Conservation (phyloP, 2,113 vertebrate species). For the Zosterops lateralis region DNA sequence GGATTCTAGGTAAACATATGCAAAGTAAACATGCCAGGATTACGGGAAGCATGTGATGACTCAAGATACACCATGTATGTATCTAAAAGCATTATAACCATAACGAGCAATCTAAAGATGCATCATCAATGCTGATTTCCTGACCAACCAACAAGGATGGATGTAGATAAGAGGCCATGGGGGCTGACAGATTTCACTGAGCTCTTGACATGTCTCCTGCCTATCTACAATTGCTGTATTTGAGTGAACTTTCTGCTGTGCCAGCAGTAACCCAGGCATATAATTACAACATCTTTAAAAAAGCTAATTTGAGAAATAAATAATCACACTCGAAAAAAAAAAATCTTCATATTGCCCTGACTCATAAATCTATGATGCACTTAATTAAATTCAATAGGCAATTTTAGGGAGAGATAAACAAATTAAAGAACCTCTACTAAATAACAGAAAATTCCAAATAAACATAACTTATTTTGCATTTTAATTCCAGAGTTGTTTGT, state of each 20-base stretch:
- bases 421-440: slow-evolving; percentile 47
- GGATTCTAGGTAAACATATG: background rate
- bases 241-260: slow-evolving; percentile 31
- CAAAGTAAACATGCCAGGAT: background rate
- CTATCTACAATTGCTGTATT: background rate
- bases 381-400: slow-evolving; percentile 61
- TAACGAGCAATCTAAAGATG: background rate
- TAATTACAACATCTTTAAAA: slow-evolving; percentile 41
- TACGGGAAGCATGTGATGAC: background rate
- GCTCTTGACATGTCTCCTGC: background rate
- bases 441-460: slow-evolving; percentile 48
- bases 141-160: background rate
- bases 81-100: background rate
- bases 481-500: slow-evolving; percentile 17
- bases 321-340: slow-evolving; percentile 10
- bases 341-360: slow-evolving; percentile 11
- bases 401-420: slow-evolving; percentile 53
- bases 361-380: slow-evolving; percentile 51
- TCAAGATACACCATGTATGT: background rate
- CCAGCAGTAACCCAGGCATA: slow-evolving; percentile 33
- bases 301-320: slow-evolving; percentile 40
- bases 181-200: background rate
- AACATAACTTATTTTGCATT: slow-evolving; percentile 41
- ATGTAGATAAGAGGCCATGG: background rate
- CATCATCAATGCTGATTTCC: background rate